A percentile compares a stretch with the other conserved stretches of the same genome.
Evolutionary conservation across 2,797 vertebrate genomes (phyloP).

Genomic region (Scolopax rusticola): DNA sequence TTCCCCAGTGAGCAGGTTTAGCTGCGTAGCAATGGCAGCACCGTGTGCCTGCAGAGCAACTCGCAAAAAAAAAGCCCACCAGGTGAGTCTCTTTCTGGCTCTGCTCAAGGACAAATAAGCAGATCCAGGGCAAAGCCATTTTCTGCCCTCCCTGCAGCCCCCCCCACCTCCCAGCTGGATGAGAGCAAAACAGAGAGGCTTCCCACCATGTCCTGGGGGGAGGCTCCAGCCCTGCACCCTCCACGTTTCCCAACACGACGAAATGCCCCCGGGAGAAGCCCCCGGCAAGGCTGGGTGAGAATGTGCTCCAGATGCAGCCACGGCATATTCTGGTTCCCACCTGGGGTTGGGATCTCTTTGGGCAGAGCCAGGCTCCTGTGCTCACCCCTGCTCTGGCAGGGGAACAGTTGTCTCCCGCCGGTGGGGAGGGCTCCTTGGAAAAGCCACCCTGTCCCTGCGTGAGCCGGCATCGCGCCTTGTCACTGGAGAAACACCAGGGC

Average conservation of each 20-base stretch:
- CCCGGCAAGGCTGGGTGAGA: neutral
- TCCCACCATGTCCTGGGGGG: rapidly evolving
- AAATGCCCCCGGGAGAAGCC: rapidly evolving
- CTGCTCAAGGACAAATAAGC: neutral
- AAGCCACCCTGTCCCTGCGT: neutral
- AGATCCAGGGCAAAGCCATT: neutral
- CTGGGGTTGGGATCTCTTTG: neutral
- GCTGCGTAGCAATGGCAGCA: neutral
- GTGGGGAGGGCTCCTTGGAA: neutral
- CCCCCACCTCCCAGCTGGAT: neutral
- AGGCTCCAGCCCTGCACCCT: neutral
- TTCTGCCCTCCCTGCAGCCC: neutral
- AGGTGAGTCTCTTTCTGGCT: neutral
- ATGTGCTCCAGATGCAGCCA: rapidly evolving
- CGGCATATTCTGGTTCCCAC: rapidly evolving
- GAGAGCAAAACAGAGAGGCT: neutral
- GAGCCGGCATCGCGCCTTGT: neutral
- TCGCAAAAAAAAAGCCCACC: neutral
- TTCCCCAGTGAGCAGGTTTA: neutral
- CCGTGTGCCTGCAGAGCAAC: rapidly evolving
- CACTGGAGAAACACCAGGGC: neutral
- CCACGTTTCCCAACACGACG: rapidly evolving
- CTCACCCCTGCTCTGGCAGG: neutral
- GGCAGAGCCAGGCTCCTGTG: neutral
- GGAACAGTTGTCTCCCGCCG: rapidly evolving